A percentile compares a stretch with the other conserved stretches of the same genome.
Evolutionary conservation across 2,113 vertebrate genomes (phyloP).

Genomic region (Symphodus melops): DNA sequence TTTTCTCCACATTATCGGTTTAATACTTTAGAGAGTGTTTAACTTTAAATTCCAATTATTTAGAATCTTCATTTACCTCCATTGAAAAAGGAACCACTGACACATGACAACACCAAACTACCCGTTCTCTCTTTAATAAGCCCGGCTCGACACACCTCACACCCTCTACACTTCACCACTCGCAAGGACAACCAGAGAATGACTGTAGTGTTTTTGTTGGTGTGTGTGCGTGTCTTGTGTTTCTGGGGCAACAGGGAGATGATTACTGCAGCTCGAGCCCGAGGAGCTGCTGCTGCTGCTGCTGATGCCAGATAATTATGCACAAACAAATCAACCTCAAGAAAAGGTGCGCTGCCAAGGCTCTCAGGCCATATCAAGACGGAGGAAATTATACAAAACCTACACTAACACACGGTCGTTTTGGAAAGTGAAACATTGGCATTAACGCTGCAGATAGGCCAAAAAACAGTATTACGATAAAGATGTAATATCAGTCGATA

Average conservation of each 20-base stretch:
- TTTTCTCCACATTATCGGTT: too few species aligned
- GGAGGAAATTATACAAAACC: background rate
- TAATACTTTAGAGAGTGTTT: too few species aligned
- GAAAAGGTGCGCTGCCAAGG: slow-evolving; percentile 39
- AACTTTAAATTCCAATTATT: too few species aligned
- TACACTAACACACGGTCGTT: too few species aligned
- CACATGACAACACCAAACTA: background rate
- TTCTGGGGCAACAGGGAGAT: slow-evolving; percentile 75
- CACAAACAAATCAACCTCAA: slow-evolving; percentile 56
- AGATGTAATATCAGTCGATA: too few species aligned
- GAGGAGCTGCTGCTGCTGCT: slow-evolving; percentile 63
- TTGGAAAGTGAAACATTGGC: too few species aligned
- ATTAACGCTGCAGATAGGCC: too few species aligned
- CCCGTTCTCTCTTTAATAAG: background rate
- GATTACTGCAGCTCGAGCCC: slow-evolving; percentile 69
- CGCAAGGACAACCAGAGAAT: slow-evolving; percentile 75
- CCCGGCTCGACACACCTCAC: slow-evolving; percentile 30
- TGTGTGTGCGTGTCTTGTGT: slow-evolving; percentile 71
- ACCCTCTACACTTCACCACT: slow-evolving; percentile 24
- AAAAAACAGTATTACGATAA: too few species aligned
- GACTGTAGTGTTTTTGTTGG: slow-evolving; percentile 77
- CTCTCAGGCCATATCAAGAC: slow-evolving; percentile 29
- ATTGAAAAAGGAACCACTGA: too few species aligned
- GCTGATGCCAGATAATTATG: slow-evolving; percentile 69
- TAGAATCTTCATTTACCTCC: too few species aligned